These are phyloP conservation scores for Eristalis tenax DNA, from an alignment of 2,888 invertebrate species.

Conservation along the genomic window DNA sequence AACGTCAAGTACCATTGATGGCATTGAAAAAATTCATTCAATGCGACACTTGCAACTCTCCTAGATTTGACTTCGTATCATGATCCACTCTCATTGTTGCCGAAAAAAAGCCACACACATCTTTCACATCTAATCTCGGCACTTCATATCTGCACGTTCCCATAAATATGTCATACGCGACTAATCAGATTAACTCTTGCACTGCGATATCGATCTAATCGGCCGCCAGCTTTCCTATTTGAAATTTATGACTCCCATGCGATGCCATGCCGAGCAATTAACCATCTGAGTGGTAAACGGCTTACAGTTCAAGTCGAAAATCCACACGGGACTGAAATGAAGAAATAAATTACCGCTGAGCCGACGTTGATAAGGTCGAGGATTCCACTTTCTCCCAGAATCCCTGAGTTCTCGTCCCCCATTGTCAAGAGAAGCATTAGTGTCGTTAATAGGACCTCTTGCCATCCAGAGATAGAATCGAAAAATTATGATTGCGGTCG, in stretches of 20 bases:
- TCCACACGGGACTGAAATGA: conserved; percentile 22
- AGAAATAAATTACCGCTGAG: conserved; percentile 46
- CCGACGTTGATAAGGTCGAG: conserved; percentile 15
- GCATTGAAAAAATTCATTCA: neutral
- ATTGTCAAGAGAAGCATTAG: conserved; percentile 52
- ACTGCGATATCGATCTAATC: conserved; percentile 7
- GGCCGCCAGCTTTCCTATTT: conserved; percentile 8
- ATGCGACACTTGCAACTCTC: neutral
- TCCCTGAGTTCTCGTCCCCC: neutral
- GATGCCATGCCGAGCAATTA: conserved; percentile 4
- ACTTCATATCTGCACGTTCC: conserved; percentile 15
- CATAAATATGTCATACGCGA: conserved; percentile 16
- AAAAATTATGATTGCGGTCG: conserved; percentile 69
- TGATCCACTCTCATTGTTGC: neutral
- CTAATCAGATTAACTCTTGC: neutral
- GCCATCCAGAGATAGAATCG: conserved; percentile 6
- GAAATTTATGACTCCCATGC: conserved; percentile 25
- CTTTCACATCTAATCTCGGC: neutral
- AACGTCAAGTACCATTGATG: neutral
- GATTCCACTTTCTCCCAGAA: conserved; percentile 50
- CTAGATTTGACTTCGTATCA: neutral
- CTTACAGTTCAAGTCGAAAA: conserved; percentile 14
- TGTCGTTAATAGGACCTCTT: conserved; percentile 46
- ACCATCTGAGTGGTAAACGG: conserved; percentile 4
- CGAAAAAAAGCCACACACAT: conserved; percentile 22